Evolutionary conservation across 2,113 vertebrate genomes (phyloP).

Genomic region (Dicerorhinus sumatrensis): DNA sequence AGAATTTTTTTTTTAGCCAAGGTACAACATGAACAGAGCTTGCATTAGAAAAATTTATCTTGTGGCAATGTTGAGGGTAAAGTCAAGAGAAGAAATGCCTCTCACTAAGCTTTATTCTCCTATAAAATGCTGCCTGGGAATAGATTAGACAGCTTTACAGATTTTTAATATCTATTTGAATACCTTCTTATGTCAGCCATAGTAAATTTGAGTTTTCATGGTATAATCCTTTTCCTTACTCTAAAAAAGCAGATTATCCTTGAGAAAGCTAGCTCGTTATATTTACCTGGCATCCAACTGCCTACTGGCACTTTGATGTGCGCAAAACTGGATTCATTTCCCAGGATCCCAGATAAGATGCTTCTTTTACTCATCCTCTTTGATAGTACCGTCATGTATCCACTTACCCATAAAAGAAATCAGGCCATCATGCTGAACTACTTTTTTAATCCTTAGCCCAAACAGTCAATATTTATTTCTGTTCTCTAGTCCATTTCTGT

Average conservation of each 20-base stretch:
- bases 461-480: background rate
- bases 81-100: background rate
- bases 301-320: background rate
- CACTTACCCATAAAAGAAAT: background rate
- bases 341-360: background rate
- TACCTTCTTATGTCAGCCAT: background rate
- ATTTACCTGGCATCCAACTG: background rate
- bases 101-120: background rate
- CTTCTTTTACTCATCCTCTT: background rate
- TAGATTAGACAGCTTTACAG: background rate
- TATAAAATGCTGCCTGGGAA: background rate
- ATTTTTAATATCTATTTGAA: background rate
- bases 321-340: background rate
- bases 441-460: background rate
- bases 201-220: conserved; percentile 13
- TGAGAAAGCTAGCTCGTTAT: background rate
- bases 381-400: background rate
- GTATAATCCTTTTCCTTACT: background rate
- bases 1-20: background rate
- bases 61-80: background rate
- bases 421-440: background rate
- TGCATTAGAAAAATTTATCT: conserved; percentile 3
- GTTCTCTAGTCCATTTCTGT: background rate
- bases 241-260: background rate
- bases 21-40: conserved; percentile 19